Conservation (phyloP, 2,888 invertebrate species). For the Eugnorisma glareosa region DNA sequence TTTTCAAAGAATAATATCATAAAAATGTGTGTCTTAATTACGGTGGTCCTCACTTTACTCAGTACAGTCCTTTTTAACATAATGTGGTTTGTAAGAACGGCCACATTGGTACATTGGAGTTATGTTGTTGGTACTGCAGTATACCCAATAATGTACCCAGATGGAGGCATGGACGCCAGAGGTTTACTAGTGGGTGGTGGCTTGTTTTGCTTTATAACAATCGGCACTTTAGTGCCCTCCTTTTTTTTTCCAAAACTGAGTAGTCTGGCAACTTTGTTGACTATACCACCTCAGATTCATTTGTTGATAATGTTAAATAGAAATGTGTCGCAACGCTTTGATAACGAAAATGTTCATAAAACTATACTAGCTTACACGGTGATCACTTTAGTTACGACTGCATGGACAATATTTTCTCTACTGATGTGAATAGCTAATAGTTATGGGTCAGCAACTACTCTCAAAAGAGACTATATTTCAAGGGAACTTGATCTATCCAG, state of each 20-base stretch:
- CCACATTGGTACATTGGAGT: slow-evolving; percentile 80
- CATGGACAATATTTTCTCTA: slow-evolving; percentile 74
- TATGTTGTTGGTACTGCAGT: slow-evolving; percentile 75
- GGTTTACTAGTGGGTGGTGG: slow-evolving; percentile 68
- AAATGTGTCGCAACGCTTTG: slow-evolving; percentile 63
- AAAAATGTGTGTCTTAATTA: slow-evolving; percentile 70
- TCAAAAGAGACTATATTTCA: background rate
- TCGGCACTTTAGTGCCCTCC: slow-evolving; percentile 73
- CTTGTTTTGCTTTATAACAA: slow-evolving; percentile 72
- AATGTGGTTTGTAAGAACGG: slow-evolving; percentile 75
- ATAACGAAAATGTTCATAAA: slow-evolving; percentile 72
- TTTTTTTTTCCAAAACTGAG: slow-evolving; percentile 75
- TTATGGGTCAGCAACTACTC: background rate
- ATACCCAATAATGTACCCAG: slow-evolving; percentile 63
- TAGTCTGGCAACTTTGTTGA: slow-evolving; percentile 73
- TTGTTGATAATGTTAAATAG: slow-evolving; percentile 76
- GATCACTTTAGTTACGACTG: slow-evolving; percentile 72
- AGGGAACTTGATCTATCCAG: background rate
- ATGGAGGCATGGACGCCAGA: slow-evolving; percentile 46
- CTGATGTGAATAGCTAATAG: slow-evolving; percentile 43
- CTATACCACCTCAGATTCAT: slow-evolving; percentile 80
- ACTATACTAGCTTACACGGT: slow-evolving; percentile 72
- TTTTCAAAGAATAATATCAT: background rate
- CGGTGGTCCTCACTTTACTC: slow-evolving; percentile 62
- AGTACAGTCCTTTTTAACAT: slow-evolving; percentile 68